A percentile compares a stretch with the other conserved stretches of the same genome.
These are phyloP conservation scores for Panthera tigris DNA, from an alignment of 2,113 vertebrate species.

Conservation along the genomic window DNA sequence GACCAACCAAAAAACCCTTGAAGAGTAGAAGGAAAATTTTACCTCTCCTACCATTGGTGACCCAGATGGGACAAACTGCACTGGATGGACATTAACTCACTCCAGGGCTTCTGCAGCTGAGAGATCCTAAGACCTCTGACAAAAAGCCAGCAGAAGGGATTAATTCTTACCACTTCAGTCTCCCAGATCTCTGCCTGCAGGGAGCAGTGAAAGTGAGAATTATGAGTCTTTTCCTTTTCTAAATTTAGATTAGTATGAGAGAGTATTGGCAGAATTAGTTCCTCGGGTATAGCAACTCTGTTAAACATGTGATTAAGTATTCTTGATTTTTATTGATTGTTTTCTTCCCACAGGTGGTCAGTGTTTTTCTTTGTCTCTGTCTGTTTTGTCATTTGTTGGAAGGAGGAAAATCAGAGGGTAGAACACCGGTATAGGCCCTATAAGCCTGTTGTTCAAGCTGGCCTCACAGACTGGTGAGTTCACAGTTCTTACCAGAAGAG, in stretches of 20 bases:
- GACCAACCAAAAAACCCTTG: neutral
- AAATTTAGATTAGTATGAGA: neutral
- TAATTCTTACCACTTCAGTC: neutral
- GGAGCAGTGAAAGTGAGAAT: neutral
- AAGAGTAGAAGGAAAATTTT: neutral
- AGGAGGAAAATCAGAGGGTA: neutral
- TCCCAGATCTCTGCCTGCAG: neutral
- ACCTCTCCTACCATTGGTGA: neutral
- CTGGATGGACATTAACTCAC: neutral
- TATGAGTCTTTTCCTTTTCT: neutral
- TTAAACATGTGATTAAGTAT: neutral
- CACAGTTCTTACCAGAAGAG: neutral
- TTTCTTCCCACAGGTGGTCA: neutral
- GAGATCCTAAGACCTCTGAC: neutral
- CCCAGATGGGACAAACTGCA: neutral
- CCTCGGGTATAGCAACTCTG: neutral
- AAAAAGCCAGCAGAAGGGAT: neutral
- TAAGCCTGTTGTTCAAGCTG: neutral
- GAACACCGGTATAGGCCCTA: neutral
- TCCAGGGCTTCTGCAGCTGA: neutral
- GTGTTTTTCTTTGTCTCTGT: no score
- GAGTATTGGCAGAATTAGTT: neutral
- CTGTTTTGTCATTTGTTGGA: no score
- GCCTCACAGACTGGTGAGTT: neutral
- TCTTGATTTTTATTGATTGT: neutral